Evolutionary conservation across 2,797 vertebrate species (phyloP).

Genomic region (Melanotaenia pygmaea): DNA sequence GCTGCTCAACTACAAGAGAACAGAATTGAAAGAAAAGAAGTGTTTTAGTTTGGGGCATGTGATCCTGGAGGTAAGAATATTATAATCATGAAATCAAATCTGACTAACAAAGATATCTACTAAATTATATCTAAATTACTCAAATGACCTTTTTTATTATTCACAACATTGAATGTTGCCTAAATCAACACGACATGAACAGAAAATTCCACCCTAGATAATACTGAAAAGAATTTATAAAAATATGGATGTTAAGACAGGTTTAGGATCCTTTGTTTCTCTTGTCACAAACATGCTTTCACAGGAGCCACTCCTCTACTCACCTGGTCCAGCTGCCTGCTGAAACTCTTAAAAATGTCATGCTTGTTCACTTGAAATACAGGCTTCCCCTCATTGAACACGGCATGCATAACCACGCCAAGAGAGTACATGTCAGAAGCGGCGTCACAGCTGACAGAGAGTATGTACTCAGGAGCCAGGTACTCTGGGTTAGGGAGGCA

Average conservation of each 20-base stretch:
- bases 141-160: background rate
- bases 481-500: conserved; percentile 98
- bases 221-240: too few species aligned
- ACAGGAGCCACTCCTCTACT: conserved; percentile 15
- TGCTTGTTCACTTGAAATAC: conserved; percentile 98
- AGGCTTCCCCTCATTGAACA: conserved; percentile 97
- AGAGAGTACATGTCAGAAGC: conserved; percentile 99
- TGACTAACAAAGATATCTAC: too few species aligned
- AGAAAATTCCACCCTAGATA: too few species aligned
- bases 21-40: background rate
- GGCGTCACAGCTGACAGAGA: conserved; percentile 97
- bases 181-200: too few species aligned
- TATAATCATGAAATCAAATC: background rate
- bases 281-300: background rate
- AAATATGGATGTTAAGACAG: background rate
- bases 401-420: conserved; percentile 92
- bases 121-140: background rate
- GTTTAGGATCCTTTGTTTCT: background rate
- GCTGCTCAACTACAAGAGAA: conserved; percentile 87
- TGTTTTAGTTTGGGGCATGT: background rate
- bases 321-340: conserved; percentile 97
- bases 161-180: too few species aligned
- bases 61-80: background rate
- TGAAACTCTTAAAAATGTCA: conserved; percentile 99
- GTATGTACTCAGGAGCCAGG: conserved; percentile 96